A percentile compares a stretch with the other conserved stretches of the same genome.
Conservation (phyloP, 2,797 vertebrate species). For the Gallinago stenura region DNA sequence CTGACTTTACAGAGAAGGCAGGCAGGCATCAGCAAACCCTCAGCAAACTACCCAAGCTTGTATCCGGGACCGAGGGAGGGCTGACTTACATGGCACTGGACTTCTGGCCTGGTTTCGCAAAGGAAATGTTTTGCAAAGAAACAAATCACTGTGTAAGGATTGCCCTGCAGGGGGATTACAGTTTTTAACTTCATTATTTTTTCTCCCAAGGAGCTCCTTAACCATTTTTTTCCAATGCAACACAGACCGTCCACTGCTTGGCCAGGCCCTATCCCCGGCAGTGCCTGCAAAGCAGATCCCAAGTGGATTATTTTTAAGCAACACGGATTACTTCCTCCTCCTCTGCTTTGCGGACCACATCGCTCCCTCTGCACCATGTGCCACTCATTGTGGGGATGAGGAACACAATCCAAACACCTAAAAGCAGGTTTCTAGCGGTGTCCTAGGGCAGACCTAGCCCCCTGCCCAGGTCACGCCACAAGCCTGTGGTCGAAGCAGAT, state of each 20-base stretch:
- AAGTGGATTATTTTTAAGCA: not conserved
- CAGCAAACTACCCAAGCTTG: not conserved
- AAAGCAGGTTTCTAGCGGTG: not conserved
- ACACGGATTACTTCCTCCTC: not conserved
- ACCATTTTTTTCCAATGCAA: not conserved
- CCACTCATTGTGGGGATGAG: not conserved
- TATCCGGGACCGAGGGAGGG: not conserved
- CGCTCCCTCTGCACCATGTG: fast-evolving
- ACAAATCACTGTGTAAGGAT: not conserved
- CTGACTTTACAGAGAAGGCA: not conserved
- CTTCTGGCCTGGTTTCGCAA: not conserved
- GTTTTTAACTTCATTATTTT: not conserved
- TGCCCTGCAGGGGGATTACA: not conserved
- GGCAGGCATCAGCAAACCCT: not conserved
- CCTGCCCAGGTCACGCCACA: fast-evolving
- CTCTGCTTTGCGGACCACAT: fast-evolving
- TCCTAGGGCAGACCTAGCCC: not conserved
- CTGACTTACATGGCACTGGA: not conserved
- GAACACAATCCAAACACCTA: not conserved
- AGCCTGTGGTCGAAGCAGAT: not conserved
- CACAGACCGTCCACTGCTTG: not conserved
- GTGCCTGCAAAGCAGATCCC: not conserved
- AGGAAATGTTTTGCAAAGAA: not conserved
- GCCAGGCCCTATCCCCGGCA: not conserved
- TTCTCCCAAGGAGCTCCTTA: not conserved